Conservation (phyloP, 2,797 vertebrate species). For the Gadopsis bispinosus region DNA sequence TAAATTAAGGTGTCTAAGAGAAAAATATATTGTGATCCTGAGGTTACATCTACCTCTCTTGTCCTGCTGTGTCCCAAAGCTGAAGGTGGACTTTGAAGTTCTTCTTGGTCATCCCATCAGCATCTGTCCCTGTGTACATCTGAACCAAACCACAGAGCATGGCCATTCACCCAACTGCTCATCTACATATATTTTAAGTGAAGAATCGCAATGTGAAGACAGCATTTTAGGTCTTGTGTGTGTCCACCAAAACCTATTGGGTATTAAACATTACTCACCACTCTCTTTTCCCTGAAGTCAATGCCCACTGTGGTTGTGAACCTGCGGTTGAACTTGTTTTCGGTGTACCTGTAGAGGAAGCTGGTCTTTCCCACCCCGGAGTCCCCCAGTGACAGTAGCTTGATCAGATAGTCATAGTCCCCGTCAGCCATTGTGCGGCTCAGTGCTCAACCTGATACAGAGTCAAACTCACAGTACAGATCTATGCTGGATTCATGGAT, state of each 20-base stretch:
- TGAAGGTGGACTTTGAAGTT: constrained; percentile 93
- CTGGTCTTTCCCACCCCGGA: constrained; percentile 98
- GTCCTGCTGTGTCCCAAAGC: constrained; percentile 97
- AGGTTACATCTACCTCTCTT: constrained; percentile 88
- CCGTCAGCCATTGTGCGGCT: constrained; percentile 93
- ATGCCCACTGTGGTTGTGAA: constrained; percentile 96
- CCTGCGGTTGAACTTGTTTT: constrained; percentile 93
- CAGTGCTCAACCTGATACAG: constrained; percentile 79
- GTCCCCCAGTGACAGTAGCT: constrained; percentile 96
- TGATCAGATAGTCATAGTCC: constrained; percentile 99
- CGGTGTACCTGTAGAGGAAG: constrained; percentile 96
- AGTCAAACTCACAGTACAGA: constrained; percentile 31
- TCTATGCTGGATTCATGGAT: constrained; percentile 3
- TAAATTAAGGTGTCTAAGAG: neutral
- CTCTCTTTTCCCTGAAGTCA: constrained; percentile 96
- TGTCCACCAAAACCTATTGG: neutral
- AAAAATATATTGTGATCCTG: neutral
- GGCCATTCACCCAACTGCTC: neutral
- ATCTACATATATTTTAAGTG: neutral
- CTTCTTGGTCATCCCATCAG: constrained; percentile 88
- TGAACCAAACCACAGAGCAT: constrained; percentile 63
- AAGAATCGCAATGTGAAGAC: neutral
- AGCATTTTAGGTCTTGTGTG: neutral
- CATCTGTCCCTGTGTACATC: constrained; percentile 88
- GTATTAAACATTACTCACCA: constrained; percentile 86